Conservation (phyloP, 2,113 vertebrate genomes). For the Eudyptes chrysolophus region DNA sequence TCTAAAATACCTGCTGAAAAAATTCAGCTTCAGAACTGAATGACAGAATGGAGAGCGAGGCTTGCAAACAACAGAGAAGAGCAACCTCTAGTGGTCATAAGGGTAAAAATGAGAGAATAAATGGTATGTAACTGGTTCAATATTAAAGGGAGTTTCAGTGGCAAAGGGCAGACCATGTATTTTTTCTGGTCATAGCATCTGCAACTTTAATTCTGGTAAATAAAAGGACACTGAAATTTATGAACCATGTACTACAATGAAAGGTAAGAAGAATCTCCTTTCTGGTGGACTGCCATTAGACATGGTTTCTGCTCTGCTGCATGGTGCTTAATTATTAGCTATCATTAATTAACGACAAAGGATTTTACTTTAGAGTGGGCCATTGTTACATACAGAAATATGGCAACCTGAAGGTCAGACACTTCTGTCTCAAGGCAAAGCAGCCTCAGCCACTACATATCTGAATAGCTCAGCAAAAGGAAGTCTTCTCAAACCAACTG, state of each 20-base stretch:
- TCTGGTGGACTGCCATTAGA: background rate
- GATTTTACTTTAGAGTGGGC: background rate
- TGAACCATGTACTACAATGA: background rate
- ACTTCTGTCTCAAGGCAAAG: background rate
- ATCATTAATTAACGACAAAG: background rate
- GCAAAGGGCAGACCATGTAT: accelerated
- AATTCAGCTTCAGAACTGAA: background rate
- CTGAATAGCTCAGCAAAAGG: background rate
- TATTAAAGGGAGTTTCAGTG: background rate
- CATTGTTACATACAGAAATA: background rate
- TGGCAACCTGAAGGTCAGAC: background rate
- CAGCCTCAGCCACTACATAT: background rate
- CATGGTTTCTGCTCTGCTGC: background rate
- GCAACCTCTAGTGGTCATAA: background rate
- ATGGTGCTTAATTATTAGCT: background rate
- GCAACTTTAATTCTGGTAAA: background rate
- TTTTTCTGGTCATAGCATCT: background rate
- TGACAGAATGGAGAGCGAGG: background rate
- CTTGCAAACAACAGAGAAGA: background rate
- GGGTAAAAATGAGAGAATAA: background rate
- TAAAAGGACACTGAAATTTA: background rate
- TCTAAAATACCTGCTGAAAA: background rate
- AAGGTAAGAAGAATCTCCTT: background rate
- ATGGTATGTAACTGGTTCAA: background rate
- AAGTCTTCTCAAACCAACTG: background rate